Evolutionary conservation across 2,113 vertebrate species (phyloP).

Genomic region (Micronycteris hirsuta): DNA sequence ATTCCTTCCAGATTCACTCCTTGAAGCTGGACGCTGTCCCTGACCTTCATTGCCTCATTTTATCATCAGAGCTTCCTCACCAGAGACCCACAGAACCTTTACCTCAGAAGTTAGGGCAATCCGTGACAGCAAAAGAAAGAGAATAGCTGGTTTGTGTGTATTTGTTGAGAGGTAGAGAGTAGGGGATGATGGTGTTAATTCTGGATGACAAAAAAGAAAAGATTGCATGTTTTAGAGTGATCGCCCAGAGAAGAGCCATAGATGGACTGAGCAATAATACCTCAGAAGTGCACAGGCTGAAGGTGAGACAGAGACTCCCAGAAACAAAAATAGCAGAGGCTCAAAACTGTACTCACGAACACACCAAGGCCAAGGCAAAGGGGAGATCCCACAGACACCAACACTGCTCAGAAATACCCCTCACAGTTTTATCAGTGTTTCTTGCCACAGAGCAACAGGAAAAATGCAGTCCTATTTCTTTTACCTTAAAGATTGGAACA

Average conservation of each 20-base stretch:
- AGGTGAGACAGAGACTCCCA: background rate
- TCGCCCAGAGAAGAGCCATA: background rate
- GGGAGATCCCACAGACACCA: background rate
- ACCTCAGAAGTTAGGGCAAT: background rate
- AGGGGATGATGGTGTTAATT: background rate
- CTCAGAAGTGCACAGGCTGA: background rate
- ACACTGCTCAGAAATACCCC: background rate
- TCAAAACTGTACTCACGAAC: background rate
- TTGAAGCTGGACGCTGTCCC: background rate
- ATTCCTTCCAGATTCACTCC: background rate
- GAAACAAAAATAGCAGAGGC: background rate
- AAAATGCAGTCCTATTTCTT: background rate
- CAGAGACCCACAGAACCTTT: background rate
- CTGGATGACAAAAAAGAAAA: background rate
- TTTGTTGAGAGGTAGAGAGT: background rate
- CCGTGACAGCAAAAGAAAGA: background rate
- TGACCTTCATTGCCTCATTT: background rate
- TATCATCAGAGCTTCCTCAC: background rate
- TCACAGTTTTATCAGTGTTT: background rate
- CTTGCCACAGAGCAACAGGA: background rate
- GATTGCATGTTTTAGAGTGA: background rate
- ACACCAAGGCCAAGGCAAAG: background rate
- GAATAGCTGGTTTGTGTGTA: background rate
- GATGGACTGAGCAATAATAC: background rate
- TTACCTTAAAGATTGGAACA: background rate